Conservation (phyloP, 2,113 vertebrate genomes). For the Indicator indicator region DNA sequence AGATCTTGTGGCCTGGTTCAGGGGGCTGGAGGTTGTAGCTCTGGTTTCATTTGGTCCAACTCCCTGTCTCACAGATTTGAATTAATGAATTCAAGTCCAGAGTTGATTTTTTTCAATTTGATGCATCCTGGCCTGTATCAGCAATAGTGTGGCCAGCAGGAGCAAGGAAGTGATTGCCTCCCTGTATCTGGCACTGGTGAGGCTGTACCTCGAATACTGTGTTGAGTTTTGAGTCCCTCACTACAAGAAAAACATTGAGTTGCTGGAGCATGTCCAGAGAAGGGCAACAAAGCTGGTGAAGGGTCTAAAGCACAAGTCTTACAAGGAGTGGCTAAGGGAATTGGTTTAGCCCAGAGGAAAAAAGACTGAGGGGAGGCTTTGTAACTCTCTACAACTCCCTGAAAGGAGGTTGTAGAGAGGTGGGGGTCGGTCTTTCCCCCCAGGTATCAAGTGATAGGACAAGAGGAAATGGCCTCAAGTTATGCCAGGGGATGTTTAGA, state of each 20-base stretch:
- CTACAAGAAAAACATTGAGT: neutral
- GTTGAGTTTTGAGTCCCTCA: neutral
- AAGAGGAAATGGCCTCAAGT: neutral
- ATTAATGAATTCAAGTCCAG: neutral
- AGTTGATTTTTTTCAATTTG: neutral
- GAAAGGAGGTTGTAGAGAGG: too few relatives aligned
- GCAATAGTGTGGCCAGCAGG: neutral
- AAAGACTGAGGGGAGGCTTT: neutral
- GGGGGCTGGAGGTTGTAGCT: neutral
- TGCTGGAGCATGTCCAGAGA: neutral
- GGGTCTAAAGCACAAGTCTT: neutral
- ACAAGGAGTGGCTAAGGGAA: neutral
- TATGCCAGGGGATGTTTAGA: neutral
- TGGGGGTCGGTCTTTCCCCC: accelerated
- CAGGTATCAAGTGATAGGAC: too few relatives aligned
- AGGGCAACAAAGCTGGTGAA: accelerated
- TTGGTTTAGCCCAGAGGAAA: neutral
- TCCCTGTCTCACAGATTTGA: neutral
- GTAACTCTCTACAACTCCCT: accelerated
- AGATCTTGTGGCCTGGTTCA: neutral
- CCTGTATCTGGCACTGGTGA: neutral
- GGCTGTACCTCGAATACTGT: neutral
- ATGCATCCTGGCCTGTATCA: neutral
- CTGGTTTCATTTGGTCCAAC: neutral
- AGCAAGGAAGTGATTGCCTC: too few relatives aligned